phyloP scores from a whole-genome alignment of 1,140 invertebrate genomes.

The Drosophila obscura region DNA sequence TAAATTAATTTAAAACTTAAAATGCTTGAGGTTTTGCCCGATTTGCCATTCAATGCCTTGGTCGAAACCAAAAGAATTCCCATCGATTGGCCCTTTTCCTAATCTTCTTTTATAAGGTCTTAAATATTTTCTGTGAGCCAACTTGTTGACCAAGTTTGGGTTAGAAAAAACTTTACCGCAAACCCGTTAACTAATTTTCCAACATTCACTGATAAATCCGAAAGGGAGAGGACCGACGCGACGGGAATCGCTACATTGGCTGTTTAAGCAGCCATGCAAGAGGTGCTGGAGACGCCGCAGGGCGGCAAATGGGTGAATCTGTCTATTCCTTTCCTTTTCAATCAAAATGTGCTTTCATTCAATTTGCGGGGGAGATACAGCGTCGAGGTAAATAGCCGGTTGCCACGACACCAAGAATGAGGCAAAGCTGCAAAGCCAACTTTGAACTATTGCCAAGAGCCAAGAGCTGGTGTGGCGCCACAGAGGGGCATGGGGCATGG shows the following conservation, averaged over 20 bases:
- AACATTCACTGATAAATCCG: conserved; percentile 74
- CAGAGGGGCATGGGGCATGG: conserved; percentile 34
- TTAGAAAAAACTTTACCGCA: conserved; percentile 32
- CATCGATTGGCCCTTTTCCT: conserved; percentile 1
- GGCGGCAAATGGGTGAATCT: conserved; percentile 39
- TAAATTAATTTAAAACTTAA: conserved; percentile 44
- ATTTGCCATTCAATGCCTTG: conserved; percentile 5
- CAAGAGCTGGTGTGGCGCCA: conserved; percentile 54
- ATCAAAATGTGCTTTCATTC: conserved; percentile 81
- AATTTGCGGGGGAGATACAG: conserved; percentile 51
- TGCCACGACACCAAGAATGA: conserved; percentile 17
- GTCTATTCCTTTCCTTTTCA: conserved; percentile 73
- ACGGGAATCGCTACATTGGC: conserved; percentile 49
- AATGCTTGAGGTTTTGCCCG: conserved; percentile 30
- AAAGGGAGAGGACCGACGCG: conserved; percentile 12
- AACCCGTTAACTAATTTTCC: conserved; percentile 74
- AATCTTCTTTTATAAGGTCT: conserved; percentile 30
- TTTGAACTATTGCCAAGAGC: conserved; percentile 73
- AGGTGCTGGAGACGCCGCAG: conserved; percentile 11
- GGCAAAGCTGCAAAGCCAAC: conserved; percentile 32
- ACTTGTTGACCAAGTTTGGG: conserved; percentile 70
- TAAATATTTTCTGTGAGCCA: conserved; percentile 52
- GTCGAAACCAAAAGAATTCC: conserved; percentile 20
- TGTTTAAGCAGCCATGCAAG: conserved; percentile 59
- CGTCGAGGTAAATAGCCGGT: conserved; percentile 48